A percentile compares a stretch with the other conserved stretches of the same genome.
These are phyloP conservation scores for Ptilonorhynchus violaceus DNA, from an alignment of 2,113 vertebrate species.

Conservation along the genomic window DNA sequence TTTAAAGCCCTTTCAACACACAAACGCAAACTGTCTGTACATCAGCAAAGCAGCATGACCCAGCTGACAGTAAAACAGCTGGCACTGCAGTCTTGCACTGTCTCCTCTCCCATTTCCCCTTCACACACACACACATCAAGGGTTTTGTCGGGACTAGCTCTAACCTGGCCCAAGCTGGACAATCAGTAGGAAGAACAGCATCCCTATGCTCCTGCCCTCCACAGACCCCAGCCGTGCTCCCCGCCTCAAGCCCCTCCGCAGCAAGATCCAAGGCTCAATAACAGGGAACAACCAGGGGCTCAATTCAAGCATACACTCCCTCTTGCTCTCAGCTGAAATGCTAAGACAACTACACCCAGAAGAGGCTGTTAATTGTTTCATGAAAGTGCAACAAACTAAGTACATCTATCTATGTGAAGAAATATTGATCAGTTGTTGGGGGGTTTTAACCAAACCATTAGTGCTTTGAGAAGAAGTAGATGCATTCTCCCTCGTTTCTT, in stretches of 20 bases:
- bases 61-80: background rate
- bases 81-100: accelerated
- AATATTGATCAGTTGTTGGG: background rate
- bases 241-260: background rate
- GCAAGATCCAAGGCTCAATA: accelerated
- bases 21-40: background rate
- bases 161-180: background rate
- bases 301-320: accelerated
- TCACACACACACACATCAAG: background rate
- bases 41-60: background rate
- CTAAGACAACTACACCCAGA: background rate
- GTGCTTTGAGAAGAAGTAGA: background rate
- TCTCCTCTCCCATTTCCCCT: background rate
- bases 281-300: background rate
- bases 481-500: background rate
- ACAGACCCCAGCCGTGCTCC: accelerated
- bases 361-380: background rate
- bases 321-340: background rate
- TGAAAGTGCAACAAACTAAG: background rate
- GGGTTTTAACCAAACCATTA: background rate
- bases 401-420: background rate
- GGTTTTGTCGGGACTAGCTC: background rate
- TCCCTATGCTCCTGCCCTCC: accelerated
- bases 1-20: background rate
- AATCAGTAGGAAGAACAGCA: background rate